These are phyloP conservation scores for Nylanderia fulva DNA, from an alignment of 1,140 invertebrate species.

Conservation along the genomic window DNA sequence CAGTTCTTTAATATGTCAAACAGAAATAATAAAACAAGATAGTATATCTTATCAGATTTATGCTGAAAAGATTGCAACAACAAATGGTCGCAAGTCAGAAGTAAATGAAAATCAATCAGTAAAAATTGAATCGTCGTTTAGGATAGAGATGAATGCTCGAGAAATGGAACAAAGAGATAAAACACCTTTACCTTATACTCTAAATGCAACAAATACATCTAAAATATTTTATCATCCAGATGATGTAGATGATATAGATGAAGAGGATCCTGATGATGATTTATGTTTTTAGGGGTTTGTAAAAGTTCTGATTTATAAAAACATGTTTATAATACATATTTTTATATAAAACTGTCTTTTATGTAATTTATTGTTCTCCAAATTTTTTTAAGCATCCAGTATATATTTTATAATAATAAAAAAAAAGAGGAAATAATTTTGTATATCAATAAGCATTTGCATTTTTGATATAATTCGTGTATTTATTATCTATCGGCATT, in stretches of 20 bases:
- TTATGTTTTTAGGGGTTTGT: slow-evolving; percentile 79
- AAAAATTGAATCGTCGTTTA: slow-evolving; percentile 79
- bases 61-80: slow-evolving; percentile 42
- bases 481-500: slow-evolving; percentile 26
- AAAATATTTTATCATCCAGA: slow-evolving; percentile 87
- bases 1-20: slow-evolving; percentile 75
- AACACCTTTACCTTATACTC: slow-evolving; percentile 79
- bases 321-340: slow-evolving; percentile 26
- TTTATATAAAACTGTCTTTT: slow-evolving; percentile 43
- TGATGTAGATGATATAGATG: slow-evolving; percentile 86
- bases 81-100: neutral
- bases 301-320: neutral
- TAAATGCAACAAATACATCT: slow-evolving; percentile 75
- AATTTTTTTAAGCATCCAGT: neutral
- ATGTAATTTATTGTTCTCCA: neutral
- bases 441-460: neutral
- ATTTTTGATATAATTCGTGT: slow-evolving; percentile 30
- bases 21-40: slow-evolving; percentile 77
- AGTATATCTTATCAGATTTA: slow-evolving; percentile 71
- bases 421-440: neutral
- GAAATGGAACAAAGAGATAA: slow-evolving; percentile 82
- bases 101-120: slow-evolving; percentile 41
- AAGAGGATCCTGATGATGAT: slow-evolving; percentile 87
- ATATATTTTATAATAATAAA: neutral
- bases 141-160: slow-evolving; percentile 80